These are phyloP conservation scores for Proctacanthus coquilletti DNA, from an alignment of 1,140 invertebrate species.

Conservation along the genomic window DNA sequence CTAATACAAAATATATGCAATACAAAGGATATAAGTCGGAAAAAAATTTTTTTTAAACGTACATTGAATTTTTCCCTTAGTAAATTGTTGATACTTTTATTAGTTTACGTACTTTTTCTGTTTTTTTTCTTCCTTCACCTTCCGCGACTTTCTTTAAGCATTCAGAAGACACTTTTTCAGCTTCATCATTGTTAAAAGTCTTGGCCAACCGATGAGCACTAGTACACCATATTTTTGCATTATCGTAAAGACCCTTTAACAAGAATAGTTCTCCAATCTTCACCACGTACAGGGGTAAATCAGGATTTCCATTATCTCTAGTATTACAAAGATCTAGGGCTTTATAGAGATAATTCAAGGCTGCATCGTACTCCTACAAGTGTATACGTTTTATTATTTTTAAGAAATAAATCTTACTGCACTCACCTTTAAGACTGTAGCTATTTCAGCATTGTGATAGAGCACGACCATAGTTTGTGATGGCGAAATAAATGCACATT, in stretches of 20 bases:
- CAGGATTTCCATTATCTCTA: conserved; percentile 16
- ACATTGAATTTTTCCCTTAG: too few relatives aligned
- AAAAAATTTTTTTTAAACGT: too few relatives aligned
- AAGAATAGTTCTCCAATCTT: conserved; percentile 22
- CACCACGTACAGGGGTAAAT: conserved; percentile 22
- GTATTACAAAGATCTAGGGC: conserved; percentile 22
- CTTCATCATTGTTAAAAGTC: too few relatives aligned
- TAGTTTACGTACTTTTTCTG: too few relatives aligned
- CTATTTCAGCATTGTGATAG: conserved; percentile 20
- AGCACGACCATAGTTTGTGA: conserved; percentile 27
- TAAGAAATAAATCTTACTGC: too few relatives aligned
- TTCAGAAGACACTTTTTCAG: too few relatives aligned
- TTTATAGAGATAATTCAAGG: conserved; percentile 19
- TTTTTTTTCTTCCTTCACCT: too few relatives aligned
- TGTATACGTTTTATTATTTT: conserved; percentile 5
- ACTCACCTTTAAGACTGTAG: neutral
- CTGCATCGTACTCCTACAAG: conserved; percentile 17
- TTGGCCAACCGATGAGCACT: neutral
- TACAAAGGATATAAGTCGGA: too few relatives aligned
- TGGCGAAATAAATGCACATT: conserved; percentile 20
- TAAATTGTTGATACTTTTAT: too few relatives aligned
- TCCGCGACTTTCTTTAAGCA: too few relatives aligned
- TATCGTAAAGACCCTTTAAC: conserved; percentile 14
- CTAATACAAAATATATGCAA: too few relatives aligned
- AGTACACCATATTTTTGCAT: conserved; percentile 12